Percentiles rank a stretch among this genome's conserved stretches.
Evolutionary conservation across 2,888 invertebrate species (phyloP).

Genomic region (Catocala fraxini): DNA sequence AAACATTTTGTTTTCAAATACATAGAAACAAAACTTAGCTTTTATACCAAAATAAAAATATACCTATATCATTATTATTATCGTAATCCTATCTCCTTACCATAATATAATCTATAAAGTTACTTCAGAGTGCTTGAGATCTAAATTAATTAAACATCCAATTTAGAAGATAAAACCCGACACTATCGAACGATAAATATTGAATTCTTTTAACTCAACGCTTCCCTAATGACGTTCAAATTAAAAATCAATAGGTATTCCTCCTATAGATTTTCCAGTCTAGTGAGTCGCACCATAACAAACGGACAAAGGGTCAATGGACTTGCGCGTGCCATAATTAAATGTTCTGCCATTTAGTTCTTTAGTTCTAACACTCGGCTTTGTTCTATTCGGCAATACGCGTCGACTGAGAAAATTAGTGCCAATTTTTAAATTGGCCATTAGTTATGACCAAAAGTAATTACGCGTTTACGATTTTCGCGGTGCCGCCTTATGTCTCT

Average conservation of each 20-base stretch:
- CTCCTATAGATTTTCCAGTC: conserved; percentile 73
- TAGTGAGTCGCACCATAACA: conserved; percentile 68
- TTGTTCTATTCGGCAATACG: background rate
- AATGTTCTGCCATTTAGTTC: conserved; percentile 18
- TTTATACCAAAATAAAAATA: too few species aligned
- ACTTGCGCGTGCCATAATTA: conserved; percentile 48
- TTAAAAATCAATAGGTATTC: conserved; percentile 74
- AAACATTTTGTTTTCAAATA: too few species aligned
- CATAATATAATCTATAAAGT: too few species aligned
- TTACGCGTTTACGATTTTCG: too few species aligned
- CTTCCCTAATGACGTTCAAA: conserved; percentile 52
- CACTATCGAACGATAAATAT: background rate
- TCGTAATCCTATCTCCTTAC: too few species aligned
- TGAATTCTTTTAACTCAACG: conserved; percentile 15
- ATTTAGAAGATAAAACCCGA: too few species aligned
- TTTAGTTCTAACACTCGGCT: background rate
- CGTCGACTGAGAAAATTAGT: background rate
- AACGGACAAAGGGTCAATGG: conserved; percentile 61
- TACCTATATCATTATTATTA: too few species aligned
- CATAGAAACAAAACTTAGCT: too few species aligned
- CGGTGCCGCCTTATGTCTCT: too few species aligned
- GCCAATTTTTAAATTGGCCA: background rate
- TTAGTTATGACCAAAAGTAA: too few species aligned
- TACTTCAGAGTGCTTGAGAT: too few species aligned
- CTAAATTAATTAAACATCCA: too few species aligned